Conservation (phyloP, 2,888 invertebrate genomes). For the Miltochrista miniata region DNA sequence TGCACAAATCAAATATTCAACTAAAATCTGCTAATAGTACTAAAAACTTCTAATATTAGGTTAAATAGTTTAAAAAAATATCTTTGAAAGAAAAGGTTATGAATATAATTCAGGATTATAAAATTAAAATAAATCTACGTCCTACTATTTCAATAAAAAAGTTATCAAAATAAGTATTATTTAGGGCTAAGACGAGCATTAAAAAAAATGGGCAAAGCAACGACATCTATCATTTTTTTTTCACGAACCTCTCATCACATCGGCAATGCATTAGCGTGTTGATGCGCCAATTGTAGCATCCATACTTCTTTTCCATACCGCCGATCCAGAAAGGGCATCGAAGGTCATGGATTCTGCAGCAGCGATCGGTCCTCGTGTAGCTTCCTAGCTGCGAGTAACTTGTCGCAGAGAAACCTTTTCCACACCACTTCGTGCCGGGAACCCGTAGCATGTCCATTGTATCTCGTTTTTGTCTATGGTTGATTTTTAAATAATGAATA, state of each 20-base stretch:
- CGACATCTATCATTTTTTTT: constrained; percentile 32
- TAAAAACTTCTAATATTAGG: too few relatives aligned
- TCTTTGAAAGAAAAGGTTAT: too few relatives aligned
- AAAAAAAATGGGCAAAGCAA: constrained; percentile 25
- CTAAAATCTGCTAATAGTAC: too few relatives aligned
- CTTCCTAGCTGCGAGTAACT: constrained; percentile 93
- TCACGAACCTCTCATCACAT: constrained; percentile 93
- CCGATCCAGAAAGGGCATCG: constrained; percentile 93
- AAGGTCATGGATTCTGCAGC: constrained; percentile 94
- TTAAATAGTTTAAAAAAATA: too few relatives aligned
- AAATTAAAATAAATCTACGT: not conserved
- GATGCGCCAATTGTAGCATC: constrained; percentile 94
- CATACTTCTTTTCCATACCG: constrained; percentile 92
- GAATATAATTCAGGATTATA: too few relatives aligned
- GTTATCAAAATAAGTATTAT: constrained; percentile 4
- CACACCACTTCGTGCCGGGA: constrained; percentile 97
- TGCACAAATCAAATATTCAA: too few relatives aligned
- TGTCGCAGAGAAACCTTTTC: constrained; percentile 92
- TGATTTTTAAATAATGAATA: not conserved
- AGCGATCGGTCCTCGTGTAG: constrained; percentile 92
- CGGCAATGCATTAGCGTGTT: constrained; percentile 96
- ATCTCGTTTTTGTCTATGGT: constrained; percentile 72
- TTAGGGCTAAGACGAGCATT: not conserved
- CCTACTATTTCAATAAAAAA: not conserved
- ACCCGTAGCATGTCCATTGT: constrained; percentile 88